Evolutionary conservation across 2,113 vertebrate species (phyloP).

Genomic region (Hystrix brachyura): DNA sequence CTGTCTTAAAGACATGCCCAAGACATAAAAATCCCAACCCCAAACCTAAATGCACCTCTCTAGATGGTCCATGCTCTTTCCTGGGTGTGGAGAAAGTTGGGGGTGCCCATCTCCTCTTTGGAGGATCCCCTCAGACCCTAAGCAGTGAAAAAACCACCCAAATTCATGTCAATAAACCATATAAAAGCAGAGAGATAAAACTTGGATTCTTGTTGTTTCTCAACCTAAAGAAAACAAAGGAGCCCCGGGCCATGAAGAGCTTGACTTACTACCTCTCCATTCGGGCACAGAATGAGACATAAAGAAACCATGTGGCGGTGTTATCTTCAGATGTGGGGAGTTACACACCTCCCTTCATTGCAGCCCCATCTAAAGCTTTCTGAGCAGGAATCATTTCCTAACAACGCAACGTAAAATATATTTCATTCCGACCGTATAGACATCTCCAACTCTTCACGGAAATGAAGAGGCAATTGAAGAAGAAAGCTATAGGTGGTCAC

Average conservation of each 20-base stretch:
- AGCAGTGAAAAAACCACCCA: not conserved
- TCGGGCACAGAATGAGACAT: not conserved
- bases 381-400: not conserved
- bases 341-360: not conserved
- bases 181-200: not conserved
- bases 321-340: not conserved
- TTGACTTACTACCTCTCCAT: not conserved
- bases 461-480: slow-evolving; percentile 75
- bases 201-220: not conserved
- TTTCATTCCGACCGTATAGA: slow-evolving; percentile 55
- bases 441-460: slow-evolving; percentile 62
- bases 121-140: not conserved
- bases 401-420: slow-evolving; percentile 41
- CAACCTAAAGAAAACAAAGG: not conserved
- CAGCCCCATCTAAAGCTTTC: not conserved
- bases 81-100: not conserved
- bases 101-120: not conserved
- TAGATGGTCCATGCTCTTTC: not conserved
- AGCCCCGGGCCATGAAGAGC: not conserved
- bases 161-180: not conserved
- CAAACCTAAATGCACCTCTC: not conserved
- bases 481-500: slow-evolving; percentile 69
- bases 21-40: not conserved
- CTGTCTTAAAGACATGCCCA: not conserved
- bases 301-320: not conserved